Base-by-base conservation (phyloP, 2,888 invertebrate genomes). In the Thecophora atra region DNA sequence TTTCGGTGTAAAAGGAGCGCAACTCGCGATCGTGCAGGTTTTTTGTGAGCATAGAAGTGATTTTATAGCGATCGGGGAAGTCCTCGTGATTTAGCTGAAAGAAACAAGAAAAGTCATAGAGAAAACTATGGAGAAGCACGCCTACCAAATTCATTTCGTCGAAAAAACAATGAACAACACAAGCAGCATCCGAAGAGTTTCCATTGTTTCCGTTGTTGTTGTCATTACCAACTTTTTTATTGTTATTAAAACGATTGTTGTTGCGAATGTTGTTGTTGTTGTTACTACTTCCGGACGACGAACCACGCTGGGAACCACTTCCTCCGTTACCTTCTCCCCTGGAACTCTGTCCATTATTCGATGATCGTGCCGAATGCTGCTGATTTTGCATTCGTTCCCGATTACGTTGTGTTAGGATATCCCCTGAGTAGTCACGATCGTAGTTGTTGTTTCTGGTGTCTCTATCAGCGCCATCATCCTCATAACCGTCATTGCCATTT, bases 151-250 rank as follows among this genome's bases (percentile, higher is more conserved):
- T 90, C 75, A 93, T 82, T 82, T 91, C 89, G 73, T 90, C 89
- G 81, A 93, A 89, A 80, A 93, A 90, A 80, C 93, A 94, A 75
- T 93, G 91, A 26, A 91, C 83, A 1, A 91, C 88, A 78, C 93
- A 93, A 72, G 87, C 85, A 73, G 80, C 81, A 30, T 37, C 28
- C 4, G 71, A 63, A 3, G 72, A 73, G 44, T 77, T 78, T 60
- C 67, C 71, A 13, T 67, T 76, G 17, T 72, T 75, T 58, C 75
- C 76, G 58, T 72, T 72, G 8, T 71, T 72, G 24, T 56, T 71
- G 42, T 68, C 70, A 37, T 66, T 71, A 26, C 62, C 73, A 15
- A 66, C 73, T 17, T 52, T 72, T 11, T 68, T 66, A n/a, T 30
- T 19, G 24, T 60, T 51, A 68, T 72, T 77, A 24, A 73, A 73